Percentiles rank a stretch among this genome's conserved stretches.
These are phyloP conservation scores for Pluvialis apricaria DNA, from an alignment of 2,113 vertebrate species.

Conservation along the genomic window DNA sequence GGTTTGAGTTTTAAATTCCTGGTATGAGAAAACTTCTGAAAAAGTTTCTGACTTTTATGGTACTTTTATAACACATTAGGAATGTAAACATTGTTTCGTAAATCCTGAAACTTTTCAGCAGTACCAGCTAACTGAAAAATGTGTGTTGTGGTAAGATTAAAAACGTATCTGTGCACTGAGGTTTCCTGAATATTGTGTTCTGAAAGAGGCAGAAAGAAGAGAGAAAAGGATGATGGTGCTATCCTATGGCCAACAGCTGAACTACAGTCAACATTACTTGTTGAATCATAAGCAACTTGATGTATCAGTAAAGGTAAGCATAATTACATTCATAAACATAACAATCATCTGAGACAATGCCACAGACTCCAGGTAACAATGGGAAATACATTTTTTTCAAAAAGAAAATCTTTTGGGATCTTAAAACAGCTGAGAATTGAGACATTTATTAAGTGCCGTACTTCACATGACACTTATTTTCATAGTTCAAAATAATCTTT, in stretches of 20 bases:
- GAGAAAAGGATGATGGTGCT: not conserved
- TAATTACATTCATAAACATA: not conserved
- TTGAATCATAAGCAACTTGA: too few relatives aligned
- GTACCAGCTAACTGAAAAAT: not conserved
- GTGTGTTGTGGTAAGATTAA: not conserved
- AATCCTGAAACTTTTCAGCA: not conserved
- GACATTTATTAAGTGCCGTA: not conserved
- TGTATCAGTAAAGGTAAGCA: not conserved
- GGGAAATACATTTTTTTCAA: not conserved
- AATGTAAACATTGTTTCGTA: not conserved
- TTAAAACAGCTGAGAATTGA: not conserved
- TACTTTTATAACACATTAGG: not conserved
- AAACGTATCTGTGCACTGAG: not conserved
- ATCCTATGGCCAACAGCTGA: not conserved
- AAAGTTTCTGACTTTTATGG: not conserved
- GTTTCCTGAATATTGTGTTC: not conserved
- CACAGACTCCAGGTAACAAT: not conserved
- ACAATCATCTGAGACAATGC: not conserved
- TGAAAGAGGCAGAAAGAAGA: not conserved
- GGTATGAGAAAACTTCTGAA: not conserved
- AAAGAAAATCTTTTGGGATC: not conserved
- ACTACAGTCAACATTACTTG: not conserved
- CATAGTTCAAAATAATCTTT: not conserved
- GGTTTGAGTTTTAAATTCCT: not conserved
- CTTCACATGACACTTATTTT: not conserved